These are phyloP conservation scores for Andrena praecox DNA, from an alignment of 2,888 invertebrate genomes.

Conservation along the genomic window DNA sequence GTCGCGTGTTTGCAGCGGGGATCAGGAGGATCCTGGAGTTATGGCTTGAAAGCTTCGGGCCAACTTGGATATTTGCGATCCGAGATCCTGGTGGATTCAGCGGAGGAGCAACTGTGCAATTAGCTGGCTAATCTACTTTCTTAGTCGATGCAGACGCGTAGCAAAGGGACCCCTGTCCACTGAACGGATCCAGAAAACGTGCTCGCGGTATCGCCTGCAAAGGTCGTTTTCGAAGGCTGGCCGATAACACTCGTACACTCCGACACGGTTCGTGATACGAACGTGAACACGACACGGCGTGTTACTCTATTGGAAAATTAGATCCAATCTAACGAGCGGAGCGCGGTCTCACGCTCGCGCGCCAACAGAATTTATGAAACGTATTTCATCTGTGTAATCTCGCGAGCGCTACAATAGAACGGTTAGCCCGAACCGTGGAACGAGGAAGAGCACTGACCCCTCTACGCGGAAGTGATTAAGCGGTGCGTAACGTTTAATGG, in stretches of 20 bases:
- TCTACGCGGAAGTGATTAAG: constrained; percentile 70
- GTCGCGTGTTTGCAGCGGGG: no score
- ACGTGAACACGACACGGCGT: constrained; percentile 30
- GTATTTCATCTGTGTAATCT: constrained; percentile 58
- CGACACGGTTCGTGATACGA: constrained; percentile 33
- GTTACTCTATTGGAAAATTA: constrained; percentile 70
- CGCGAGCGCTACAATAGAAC: constrained; percentile 54
- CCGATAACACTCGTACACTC: neutral
- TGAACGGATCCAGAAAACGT: no score
- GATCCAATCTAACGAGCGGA: constrained; percentile 70
- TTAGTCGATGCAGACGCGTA: no score
- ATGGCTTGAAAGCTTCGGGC: no score
- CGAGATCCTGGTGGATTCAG: no score
- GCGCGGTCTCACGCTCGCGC: constrained; percentile 70
- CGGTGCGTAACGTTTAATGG: constrained; percentile 63
- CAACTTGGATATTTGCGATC: no score
- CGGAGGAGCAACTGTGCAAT: no score
- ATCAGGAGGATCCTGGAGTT: no score
- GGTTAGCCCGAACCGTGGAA: constrained; percentile 40
- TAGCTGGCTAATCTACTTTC: no score
- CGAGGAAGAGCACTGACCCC: constrained; percentile 73
- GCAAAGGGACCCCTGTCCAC: no score
- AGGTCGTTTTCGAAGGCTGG: neutral
- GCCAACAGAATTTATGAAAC: constrained; percentile 72
- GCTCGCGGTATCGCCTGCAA: no score